Percentiles rank a stretch among this genome's conserved stretches.
These are phyloP conservation scores for Catagonus wagneri DNA, from an alignment of 2,113 vertebrate genomes.

Conservation along the genomic window DNA sequence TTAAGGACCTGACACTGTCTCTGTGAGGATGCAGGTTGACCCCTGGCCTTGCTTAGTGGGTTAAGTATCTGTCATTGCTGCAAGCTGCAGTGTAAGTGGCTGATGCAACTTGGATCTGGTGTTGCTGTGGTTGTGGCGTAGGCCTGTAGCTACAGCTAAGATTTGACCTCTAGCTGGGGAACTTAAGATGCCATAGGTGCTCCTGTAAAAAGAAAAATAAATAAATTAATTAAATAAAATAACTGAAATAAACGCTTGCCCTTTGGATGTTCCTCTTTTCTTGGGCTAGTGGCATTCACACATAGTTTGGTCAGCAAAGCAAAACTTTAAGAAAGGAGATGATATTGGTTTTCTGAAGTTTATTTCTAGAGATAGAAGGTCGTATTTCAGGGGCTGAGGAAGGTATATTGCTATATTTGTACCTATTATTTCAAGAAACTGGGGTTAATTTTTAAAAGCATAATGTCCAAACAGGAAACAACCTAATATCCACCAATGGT, in stretches of 20 bases:
- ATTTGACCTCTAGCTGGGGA: no score
- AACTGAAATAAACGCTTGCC: neutral
- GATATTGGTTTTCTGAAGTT: conserved; percentile 30
- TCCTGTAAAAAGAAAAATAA: no score
- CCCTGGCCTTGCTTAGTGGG: no score
- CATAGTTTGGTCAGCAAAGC: neutral
- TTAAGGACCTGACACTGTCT: no score
- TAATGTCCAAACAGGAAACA: neutral
- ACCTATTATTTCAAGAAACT: neutral
- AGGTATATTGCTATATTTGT: neutral
- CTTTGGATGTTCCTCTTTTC: conserved; percentile 3
- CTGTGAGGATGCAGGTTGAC: no score
- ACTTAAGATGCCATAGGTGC: no score
- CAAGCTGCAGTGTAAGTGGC: no score
- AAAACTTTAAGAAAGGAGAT: neutral
- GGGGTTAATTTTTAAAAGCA: neutral
- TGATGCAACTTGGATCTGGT: no score
- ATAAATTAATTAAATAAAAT: neutral
- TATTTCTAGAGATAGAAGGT: neutral
- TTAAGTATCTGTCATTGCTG: no score
- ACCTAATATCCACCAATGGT: neutral
- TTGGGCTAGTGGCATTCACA: neutral
- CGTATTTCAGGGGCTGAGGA: neutral
- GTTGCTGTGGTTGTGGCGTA: no score
- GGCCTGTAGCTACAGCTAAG: no score